Base-by-base conservation (phyloP, 2,888 invertebrate species). In the Amblyjoppa proteus region DNA sequence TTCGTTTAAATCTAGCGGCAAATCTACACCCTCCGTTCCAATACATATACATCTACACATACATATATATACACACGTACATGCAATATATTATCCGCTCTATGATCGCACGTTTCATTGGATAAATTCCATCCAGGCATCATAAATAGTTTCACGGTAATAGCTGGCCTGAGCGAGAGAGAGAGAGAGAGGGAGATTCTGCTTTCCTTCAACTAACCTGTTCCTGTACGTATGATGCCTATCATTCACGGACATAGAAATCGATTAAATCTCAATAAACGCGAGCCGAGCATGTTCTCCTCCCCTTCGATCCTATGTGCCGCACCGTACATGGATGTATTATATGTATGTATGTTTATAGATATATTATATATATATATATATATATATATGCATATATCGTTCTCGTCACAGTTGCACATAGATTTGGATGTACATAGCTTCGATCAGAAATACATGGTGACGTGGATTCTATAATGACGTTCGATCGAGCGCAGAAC, bases 401-500 rank as follows among this genome's bases (percentile, higher is more conserved):
- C 13, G 28, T 13, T 58, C 81, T 79, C 81, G 78, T 79, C 81
- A 81, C 77, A 81, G 81, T 79, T 81, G 75, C 78, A 16, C 49
- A 70, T 56, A 51, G 49, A 20, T 61, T 79, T 38, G 61, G 61
- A 49, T 34, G 31, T 6, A 34, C 28, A 71, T 64, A 58, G 58
- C 71, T 28, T 16, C 64, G 53, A 53, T 51, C 86, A 79, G 83
- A 86, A 80, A 71, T 45, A 64, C 58, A 45, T 38, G 58, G 51
- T 77, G 68, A 66, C 71, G 73, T 38, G 73, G 51, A 73, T 80
- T 20, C 73, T 34, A 51, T 83, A 83, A 83, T 81, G 83, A 84
- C 68, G 68, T 81, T 84, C 74, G 61, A 86, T 84, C 84, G 80
- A 34, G 25, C n/a, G 34, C 66, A 73, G 73, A 64, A 28, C 79